A percentile compares a stretch with the other conserved stretches of the same genome.
phyloP scores from a whole-genome alignment of 2,113 vertebrate genomes.

The Zosterops pallidus region DNA sequence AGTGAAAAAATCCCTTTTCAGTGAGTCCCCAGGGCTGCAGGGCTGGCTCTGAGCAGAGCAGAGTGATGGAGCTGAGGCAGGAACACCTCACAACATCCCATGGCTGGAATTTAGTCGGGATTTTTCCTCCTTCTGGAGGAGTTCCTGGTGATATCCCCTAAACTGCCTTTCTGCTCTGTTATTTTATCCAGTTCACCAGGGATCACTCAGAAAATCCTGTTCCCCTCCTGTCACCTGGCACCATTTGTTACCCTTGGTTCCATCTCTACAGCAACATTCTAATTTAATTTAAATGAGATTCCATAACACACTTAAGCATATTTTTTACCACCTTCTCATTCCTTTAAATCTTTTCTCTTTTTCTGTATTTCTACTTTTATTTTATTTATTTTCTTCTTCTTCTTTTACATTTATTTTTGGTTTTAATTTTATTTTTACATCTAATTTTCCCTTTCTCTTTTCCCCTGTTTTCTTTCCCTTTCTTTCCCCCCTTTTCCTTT shows the following conservation, averaged over 20 bases:
- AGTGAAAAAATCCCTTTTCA: neutral
- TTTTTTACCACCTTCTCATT: neutral
- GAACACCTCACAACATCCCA: accelerated
- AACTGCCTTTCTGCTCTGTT: neutral
- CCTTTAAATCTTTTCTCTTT: no score
- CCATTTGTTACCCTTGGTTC: neutral
- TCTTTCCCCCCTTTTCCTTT: neutral
- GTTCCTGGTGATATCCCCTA: neutral
- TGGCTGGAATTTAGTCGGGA: neutral
- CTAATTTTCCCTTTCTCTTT: no score
- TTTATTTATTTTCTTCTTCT: neutral
- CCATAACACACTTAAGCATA: neutral
- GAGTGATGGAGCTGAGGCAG: neutral
- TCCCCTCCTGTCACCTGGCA: neutral
- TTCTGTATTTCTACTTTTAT: neutral
- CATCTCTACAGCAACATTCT: neutral
- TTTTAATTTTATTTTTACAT: neutral
- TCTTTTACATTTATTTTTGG: neutral
- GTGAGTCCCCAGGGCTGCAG: accelerated
- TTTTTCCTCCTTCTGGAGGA: neutral
- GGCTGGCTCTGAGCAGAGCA: neutral
- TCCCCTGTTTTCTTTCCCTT: no score
- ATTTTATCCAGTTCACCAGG: neutral
- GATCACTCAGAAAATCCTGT: neutral
- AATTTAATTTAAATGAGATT: neutral